Base-by-base conservation (phyloP, 2,888 invertebrate genomes). In the Zele albiditarsus region DNA sequence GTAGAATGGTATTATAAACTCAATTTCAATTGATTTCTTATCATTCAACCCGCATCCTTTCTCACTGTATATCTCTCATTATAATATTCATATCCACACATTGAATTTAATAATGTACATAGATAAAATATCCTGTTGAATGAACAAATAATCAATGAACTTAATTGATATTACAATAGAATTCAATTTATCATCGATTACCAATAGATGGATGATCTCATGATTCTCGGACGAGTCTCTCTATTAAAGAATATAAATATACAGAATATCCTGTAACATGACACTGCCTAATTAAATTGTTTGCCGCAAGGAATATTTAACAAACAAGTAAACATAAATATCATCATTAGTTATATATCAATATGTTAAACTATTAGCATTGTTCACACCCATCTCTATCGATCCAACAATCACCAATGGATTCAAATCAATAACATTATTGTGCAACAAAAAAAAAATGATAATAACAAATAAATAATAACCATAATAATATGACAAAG, bases 1-100 rank as follows among this genome's bases (percentile, higher is more conserved):
- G 23, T 73, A 38, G 46, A 23, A n/a, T 70, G 42, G 46, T 42
- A 20, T 23, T 66, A 33, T 49, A 57, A 23, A n/a, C n/a, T 53
- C 46, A 62, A 23, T 53, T 63, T n/a, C 6, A 63, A 63, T 63
- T 63, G n/a, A 20, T 63, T 38, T 31, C 23, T 63, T 63, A 33
- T 63, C 33, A 20, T 33, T 63, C 33, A 28, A 63, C 60, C 60
- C 60, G 60, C 28, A 60, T 60, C 20, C 23, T 38, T 12, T 38
- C 12, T 12, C 38, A 6, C 23, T 53, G 0, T 0, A 6, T 20
- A 20, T 53, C n/a, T 4, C n/a, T 20, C 8, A n/a, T 53, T 23
- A 53, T n/a, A 53, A 23, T 53, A 53, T 20, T 6, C 5, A 53
- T 20, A 20, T 53, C 23, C 23, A 5, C 20, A 46, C n/a, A 46